A percentile compares a stretch with the other conserved stretches of the same genome.
Evolutionary conservation across 2,888 invertebrate species (phyloP).

Genomic region (Ennomos quercinarius): DNA sequence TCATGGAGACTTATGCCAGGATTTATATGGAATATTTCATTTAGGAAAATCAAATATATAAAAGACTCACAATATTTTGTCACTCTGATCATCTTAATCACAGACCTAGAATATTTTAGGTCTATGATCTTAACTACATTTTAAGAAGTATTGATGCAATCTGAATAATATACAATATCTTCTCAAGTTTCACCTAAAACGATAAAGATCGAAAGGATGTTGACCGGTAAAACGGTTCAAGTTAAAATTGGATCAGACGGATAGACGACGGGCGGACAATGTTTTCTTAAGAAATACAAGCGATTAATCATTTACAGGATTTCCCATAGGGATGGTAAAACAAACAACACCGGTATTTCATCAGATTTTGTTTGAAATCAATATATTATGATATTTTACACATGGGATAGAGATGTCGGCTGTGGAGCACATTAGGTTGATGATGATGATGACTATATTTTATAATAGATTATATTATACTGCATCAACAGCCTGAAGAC

Average conservation of each 20-base stretch:
- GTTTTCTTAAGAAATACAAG: conserved; percentile 30
- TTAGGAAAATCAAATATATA: too few relatives aligned
- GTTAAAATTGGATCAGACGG: conserved; percentile 40
- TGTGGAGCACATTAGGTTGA: too few relatives aligned
- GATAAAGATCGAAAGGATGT: conserved; percentile 33
- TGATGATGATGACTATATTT: too few relatives aligned
- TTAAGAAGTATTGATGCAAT: not conserved
- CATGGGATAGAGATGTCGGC: not conserved
- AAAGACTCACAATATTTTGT: too few relatives aligned
- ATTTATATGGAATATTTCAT: too few relatives aligned
- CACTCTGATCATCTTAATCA: too few relatives aligned
- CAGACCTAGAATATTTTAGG: too few relatives aligned
- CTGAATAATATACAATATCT: conserved; percentile 19
- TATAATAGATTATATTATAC: too few relatives aligned
- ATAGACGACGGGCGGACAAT: conserved; percentile 29
- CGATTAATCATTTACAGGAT: conserved; percentile 39
- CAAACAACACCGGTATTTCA: conserved; percentile 21
- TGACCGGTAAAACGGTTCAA: conserved; percentile 32
- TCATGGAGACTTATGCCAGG: too few relatives aligned
- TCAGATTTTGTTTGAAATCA: conserved; percentile 13
- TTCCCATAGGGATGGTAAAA: conserved; percentile 31
- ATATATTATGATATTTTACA: conserved; percentile 5
- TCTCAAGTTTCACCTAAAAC: conserved; percentile 1
- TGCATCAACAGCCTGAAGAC: too few relatives aligned
- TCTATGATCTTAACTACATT: too few relatives aligned